These are phyloP conservation scores for Xestia c-nigrum DNA, from an alignment of 2,888 invertebrate genomes.

Conservation along the genomic window DNA sequence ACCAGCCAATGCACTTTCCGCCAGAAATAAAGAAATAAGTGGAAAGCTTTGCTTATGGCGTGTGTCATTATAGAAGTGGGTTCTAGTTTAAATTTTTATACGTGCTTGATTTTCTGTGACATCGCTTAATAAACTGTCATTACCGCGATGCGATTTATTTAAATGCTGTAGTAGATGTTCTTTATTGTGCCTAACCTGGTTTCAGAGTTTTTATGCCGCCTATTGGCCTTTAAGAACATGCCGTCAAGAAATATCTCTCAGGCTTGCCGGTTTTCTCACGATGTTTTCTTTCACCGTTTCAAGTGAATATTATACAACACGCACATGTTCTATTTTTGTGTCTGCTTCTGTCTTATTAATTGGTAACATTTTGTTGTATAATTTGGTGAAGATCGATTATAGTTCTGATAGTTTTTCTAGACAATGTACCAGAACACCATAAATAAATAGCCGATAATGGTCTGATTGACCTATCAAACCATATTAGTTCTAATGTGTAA, in stretches of 20 bases:
- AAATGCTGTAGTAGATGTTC: background rate
- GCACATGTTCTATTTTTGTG: no score
- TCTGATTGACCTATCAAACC: conserved; percentile 13
- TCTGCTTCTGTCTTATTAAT: background rate
- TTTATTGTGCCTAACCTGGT: background rate
- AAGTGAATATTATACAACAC: no score
- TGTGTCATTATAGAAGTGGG: background rate
- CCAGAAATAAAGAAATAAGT: conserved; percentile 65
- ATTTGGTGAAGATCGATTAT: background rate
- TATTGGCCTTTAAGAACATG: no score
- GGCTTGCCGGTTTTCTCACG: no score
- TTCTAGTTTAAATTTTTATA: background rate
- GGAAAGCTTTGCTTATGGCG: background rate
- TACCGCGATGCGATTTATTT: background rate
- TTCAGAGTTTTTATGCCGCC: no score
- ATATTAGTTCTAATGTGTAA: conserved; percentile 5
- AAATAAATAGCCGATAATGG: background rate
- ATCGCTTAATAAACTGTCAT: background rate
- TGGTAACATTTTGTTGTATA: background rate
- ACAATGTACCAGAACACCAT: conserved; percentile 6
- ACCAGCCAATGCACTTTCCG: conserved; percentile 51
- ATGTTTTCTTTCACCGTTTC: no score
- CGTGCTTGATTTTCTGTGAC: background rate
- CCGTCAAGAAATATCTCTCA: no score
- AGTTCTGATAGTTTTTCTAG: background rate